Percentiles rank a stretch among this genome's conserved stretches.
These are phyloP conservation scores for Yponomeuta cagnagella DNA, from an alignment of 2,888 invertebrate species.

Conservation along the genomic window DNA sequence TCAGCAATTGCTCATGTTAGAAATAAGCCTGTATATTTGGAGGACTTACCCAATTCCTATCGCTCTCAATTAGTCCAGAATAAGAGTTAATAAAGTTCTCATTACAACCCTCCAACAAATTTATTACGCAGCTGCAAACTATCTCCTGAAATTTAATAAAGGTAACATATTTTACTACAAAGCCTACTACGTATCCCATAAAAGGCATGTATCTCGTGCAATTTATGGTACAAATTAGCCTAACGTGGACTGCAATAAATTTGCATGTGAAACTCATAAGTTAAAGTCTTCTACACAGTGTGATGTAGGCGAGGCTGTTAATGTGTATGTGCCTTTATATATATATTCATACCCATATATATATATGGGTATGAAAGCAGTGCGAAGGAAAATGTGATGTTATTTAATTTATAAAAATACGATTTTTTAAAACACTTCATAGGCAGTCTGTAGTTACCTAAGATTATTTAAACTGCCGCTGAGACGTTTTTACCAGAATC, in stretches of 20 bases:
- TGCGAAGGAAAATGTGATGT: background rate
- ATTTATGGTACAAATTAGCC: constrained; percentile 69
- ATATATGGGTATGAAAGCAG: background rate
- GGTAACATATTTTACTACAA: constrained; percentile 44
- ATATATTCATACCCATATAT: background rate
- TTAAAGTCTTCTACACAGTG: constrained; percentile 40
- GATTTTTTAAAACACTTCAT: no score
- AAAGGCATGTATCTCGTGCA: constrained; percentile 51
- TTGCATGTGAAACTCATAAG: constrained; percentile 70
- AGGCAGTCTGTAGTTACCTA: no score
- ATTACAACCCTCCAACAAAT: constrained; percentile 7
- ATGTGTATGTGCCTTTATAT: background rate
- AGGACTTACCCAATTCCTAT: background rate
- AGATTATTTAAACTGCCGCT: no score
- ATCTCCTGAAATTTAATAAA: constrained; percentile 17
- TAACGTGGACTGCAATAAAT: constrained; percentile 65
- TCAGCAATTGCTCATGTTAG: no score
- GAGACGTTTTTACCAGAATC: no score
- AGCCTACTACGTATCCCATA: constrained; percentile 41
- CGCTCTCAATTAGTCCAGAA: background rate
- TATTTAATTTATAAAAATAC: no score
- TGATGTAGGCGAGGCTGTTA: background rate
- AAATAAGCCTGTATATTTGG: background rate
- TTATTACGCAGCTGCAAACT: constrained; percentile 11
- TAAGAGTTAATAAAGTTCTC: background rate